Conservation (phyloP, 2,113 vertebrate genomes). For the Panurus biarmicus region DNA sequence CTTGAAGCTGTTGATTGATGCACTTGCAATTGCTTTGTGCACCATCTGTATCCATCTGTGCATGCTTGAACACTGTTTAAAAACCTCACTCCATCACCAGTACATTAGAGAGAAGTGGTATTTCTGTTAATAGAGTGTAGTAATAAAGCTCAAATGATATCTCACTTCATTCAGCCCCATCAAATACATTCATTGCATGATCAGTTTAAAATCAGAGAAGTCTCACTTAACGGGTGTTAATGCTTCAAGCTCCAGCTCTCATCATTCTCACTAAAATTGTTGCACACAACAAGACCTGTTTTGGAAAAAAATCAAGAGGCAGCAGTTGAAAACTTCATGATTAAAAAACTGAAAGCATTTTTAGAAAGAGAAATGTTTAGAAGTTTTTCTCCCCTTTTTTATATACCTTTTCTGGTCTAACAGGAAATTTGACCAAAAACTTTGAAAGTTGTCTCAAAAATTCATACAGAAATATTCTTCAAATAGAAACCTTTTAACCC, state of each 20-base stretch:
- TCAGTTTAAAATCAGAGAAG: not conserved
- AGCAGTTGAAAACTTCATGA: not conserved
- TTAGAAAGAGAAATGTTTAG: not conserved
- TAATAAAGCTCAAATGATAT: not conserved
- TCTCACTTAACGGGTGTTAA: not conserved
- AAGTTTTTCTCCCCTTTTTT: not conserved
- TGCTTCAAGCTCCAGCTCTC: not conserved
- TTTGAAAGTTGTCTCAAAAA: not conserved
- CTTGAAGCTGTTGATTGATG: not conserved
- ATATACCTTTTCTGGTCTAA: not conserved
- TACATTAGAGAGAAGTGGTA: not conserved
- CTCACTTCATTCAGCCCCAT: not conserved
- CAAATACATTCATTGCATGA: not conserved
- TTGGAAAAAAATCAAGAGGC: not conserved
- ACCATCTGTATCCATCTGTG: conserved; percentile 5
- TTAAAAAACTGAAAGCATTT: not conserved
- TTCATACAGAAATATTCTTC: not conserved
- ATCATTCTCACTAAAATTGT: not conserved
- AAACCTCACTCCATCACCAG: not conserved
- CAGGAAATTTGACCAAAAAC: not conserved
- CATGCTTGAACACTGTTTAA: not conserved
- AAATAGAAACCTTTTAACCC: not conserved
- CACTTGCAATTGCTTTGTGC: not conserved
- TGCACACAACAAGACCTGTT: not conserved
- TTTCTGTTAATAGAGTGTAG: not conserved